Conservation (phyloP, 2,797 vertebrate species). For the Chaenodraco wilsoni region DNA sequence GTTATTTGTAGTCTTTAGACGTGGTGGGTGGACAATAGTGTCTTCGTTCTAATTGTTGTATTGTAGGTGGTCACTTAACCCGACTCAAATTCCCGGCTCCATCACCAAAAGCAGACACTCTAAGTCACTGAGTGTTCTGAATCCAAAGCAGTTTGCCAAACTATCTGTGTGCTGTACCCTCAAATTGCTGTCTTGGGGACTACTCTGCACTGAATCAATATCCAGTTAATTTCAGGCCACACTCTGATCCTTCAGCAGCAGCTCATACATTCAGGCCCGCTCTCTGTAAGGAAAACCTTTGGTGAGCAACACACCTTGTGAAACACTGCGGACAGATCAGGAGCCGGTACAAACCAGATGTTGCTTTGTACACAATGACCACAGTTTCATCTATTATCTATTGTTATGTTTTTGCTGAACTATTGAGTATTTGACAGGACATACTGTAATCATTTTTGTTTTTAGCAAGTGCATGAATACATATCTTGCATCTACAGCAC, state of each 20-base stretch:
- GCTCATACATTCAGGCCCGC: constrained; percentile 58
- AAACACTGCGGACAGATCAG: constrained; percentile 35
- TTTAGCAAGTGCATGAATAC: neutral
- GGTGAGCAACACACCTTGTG: constrained; percentile 59
- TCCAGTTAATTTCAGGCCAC: constrained; percentile 78
- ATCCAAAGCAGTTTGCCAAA: constrained; percentile 52
- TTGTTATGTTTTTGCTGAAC: constrained; percentile 10
- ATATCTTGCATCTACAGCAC: neutral
- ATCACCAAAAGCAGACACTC: constrained; percentile 44
- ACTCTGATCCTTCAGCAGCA: constrained; percentile 64
- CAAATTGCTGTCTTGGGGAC: constrained; percentile 70
- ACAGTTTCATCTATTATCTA: constrained; percentile 1
- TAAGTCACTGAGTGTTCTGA: constrained; percentile 41
- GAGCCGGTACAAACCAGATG: constrained; percentile 33
- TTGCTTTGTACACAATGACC: constrained; percentile 32
- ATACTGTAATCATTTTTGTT: neutral
- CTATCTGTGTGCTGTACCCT: constrained; percentile 61
- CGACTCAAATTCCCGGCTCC: constrained; percentile 22
- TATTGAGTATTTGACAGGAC: constrained; percentile 4
- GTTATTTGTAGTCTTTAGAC: neutral
- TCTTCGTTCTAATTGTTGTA: neutral
- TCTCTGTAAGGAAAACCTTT: constrained; percentile 64
- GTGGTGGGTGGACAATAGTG: neutral
- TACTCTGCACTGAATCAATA: constrained; percentile 76
- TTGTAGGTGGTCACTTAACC: constrained; percentile 16